Evolutionary conservation across 2,113 vertebrate species (phyloP).

Genomic region (Cebus imitator): DNA sequence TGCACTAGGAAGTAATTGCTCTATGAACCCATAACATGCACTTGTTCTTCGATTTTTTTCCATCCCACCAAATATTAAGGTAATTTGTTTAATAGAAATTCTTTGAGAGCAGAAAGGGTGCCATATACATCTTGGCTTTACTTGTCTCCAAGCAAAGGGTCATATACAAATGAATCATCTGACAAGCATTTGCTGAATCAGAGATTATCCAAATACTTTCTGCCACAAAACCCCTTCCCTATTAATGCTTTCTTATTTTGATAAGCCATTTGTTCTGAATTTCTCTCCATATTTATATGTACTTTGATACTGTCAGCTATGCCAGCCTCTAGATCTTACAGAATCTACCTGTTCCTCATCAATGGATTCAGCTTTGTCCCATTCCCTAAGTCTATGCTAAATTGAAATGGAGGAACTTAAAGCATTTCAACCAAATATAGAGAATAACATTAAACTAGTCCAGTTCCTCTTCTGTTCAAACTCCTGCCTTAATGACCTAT

Average conservation of each 20-base stretch:
- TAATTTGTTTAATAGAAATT: constrained; percentile 31
- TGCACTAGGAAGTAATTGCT: neutral
- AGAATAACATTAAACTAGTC: neutral
- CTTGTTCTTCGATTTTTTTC: neutral
- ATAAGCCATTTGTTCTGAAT: neutral
- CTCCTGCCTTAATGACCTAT: neutral
- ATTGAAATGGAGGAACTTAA: neutral
- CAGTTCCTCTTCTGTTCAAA: neutral
- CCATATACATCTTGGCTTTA: neutral
- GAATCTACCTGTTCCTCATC: neutral
- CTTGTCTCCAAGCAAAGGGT: neutral
- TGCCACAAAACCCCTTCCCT: neutral
- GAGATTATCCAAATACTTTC: neutral
- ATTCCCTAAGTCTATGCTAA: neutral
- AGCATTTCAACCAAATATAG: neutral
- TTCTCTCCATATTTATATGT: neutral
- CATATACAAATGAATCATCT: neutral
- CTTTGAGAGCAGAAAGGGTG: neutral
- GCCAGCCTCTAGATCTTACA: neutral
- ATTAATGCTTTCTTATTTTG: neutral
- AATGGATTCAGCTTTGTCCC: neutral
- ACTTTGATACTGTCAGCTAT: neutral
- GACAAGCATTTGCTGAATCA: neutral
- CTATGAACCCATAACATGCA: neutral
- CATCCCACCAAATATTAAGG: neutral